These are phyloP conservation scores for Mactromeris polynyma DNA, from an alignment of 2,888 invertebrate species.

Conservation along the genomic window DNA sequence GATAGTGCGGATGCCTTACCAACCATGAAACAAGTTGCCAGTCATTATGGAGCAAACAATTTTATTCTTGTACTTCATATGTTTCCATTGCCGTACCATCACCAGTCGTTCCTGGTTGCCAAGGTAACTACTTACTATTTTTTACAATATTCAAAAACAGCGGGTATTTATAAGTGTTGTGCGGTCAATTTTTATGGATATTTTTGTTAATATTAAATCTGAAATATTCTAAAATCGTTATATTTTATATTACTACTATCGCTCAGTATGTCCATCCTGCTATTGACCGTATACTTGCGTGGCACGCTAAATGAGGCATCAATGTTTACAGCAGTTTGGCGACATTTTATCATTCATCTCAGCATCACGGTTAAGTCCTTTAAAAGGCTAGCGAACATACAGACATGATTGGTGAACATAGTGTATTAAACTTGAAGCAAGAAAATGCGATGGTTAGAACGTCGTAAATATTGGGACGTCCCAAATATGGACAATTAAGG, in stretches of 20 bases:
- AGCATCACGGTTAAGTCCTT: too few relatives aligned
- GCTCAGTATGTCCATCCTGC: too few relatives aligned
- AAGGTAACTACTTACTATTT: constrained; percentile 70
- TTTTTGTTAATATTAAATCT: background rate
- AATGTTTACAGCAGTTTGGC: too few relatives aligned
- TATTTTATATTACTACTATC: too few relatives aligned
- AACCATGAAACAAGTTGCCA: constrained; percentile 73
- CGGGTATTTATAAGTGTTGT: background rate
- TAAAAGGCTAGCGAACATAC: too few relatives aligned
- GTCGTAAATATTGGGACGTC: too few relatives aligned
- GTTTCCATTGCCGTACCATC: constrained; percentile 84
- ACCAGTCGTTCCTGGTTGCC: constrained; percentile 78
- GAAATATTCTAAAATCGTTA: background rate
- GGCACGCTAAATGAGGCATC: too few relatives aligned
- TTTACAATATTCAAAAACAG: background rate
- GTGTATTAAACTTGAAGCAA: too few relatives aligned
- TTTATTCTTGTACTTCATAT: constrained; percentile 77
- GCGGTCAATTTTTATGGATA: background rate
- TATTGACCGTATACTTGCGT: background rate
- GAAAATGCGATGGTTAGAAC: too few relatives aligned
- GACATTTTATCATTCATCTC: too few relatives aligned
- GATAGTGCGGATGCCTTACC: constrained; percentile 78
- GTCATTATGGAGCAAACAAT: constrained; percentile 73
- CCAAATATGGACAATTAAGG: too few relatives aligned
- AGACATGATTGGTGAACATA: too few relatives aligned